phyloP scores from a whole-genome alignment of 2,113 vertebrate species.

The Asarcornis scutulata region DNA sequence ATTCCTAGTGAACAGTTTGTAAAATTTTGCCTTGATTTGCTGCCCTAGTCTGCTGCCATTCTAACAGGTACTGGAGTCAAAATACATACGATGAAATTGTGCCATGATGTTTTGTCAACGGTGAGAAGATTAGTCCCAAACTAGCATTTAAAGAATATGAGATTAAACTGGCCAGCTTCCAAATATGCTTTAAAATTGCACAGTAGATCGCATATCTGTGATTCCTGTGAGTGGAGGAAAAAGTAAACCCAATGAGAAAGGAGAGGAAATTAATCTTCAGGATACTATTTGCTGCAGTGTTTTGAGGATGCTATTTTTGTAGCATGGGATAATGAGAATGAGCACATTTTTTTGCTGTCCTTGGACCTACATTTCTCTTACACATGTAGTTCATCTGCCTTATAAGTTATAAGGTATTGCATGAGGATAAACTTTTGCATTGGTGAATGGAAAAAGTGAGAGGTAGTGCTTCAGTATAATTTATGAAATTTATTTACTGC shows the following conservation, averaged over 20 bases:
- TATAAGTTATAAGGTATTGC: fast-evolving
- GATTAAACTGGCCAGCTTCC: background rate
- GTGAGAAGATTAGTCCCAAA: background rate
- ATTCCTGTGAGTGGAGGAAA: background rate
- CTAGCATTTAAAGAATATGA: background rate
- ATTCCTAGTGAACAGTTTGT: background rate
- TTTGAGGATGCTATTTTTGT: background rate
- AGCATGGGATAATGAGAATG: background rate
- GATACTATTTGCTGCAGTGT: background rate
- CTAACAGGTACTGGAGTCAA: background rate
- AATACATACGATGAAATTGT: background rate
- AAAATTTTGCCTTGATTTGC: background rate
- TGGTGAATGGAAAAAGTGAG: background rate
- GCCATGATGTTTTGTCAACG: background rate
- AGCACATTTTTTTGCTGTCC: background rate
- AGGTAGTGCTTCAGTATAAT: background rate
- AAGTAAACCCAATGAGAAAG: background rate
- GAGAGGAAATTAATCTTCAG: background rate
- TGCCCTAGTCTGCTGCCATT: background rate
- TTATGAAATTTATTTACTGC: fast-evolving
- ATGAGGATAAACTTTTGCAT: fast-evolving
- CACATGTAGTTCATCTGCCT: background rate
- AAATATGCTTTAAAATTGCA: background rate
- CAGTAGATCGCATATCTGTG: background rate
- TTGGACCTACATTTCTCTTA: background rate